Evolutionary conservation across 2,797 vertebrate genomes (phyloP).

Genomic region (Tauraco hartlaubi): DNA sequence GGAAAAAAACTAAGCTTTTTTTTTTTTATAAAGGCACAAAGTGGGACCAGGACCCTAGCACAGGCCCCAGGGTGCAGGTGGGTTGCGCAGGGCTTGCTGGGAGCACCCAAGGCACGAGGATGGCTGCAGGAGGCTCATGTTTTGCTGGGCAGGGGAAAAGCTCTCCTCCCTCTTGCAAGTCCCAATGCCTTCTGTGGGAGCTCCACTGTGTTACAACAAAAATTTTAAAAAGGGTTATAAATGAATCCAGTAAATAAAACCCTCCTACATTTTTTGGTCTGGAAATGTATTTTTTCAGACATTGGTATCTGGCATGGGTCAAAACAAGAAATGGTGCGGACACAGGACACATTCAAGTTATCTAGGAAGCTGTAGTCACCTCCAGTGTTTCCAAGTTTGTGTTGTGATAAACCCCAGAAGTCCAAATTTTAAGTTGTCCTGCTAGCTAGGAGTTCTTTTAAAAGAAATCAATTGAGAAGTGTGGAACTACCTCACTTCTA

Average conservation of each 20-base stretch:
- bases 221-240: neutral
- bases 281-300: neutral
- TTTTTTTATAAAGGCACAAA: neutral
- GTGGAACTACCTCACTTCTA: neutral
- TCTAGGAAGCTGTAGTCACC: neutral
- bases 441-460: neutral
- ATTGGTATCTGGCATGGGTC: neutral
- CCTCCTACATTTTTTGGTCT: neutral
- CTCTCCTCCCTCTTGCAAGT: neutral
- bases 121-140: neutral
- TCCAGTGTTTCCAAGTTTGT: neutral
- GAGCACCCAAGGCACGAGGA: neutral
- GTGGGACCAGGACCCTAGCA: neutral
- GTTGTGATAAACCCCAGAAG: neutral
- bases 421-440: neutral
- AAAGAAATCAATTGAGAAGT: neutral
- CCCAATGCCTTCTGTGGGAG: neutral
- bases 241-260: neutral
- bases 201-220: neutral
- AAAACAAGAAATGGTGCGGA: neutral
- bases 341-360: neutral
- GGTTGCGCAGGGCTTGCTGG: neutral
- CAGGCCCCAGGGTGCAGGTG: too few species aligned
- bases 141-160: accelerated
- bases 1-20: neutral